Base-by-base conservation (phyloP, 2,888 invertebrate species). In the Habroteleia sp. region DNA sequence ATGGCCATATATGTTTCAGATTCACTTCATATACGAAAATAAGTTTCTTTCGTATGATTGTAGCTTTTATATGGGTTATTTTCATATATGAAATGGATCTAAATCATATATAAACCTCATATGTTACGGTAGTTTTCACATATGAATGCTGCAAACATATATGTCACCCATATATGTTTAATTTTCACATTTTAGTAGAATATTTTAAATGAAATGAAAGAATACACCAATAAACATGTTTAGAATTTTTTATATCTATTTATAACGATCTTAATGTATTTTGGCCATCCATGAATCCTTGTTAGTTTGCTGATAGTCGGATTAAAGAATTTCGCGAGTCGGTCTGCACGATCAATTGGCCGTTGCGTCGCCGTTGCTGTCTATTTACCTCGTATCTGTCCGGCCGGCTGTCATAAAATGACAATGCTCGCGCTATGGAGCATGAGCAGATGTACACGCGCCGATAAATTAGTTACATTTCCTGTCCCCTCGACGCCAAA, bases 401-500 rank as follows among this genome's bases (percentile, higher is more conserved):
- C 48, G 48, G 35, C 29, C 33, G 63, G 48, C 60, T 63, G 75
- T 69, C 68, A 58, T 68, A 68, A 69, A 74, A 75, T 54, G 75
- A 75, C 75, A 75, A 75, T 75, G 71, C 69, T 71, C 60, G 69
- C 62, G 54, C 60, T 62, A 62, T 71, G 62, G 41, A 71, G 65
- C 75, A 56, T 71, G 60, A 71, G 71, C 75, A 75, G 69, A 69
- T 75, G 75, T 69, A 75, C 75, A 69, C 74, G 65, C 60, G 69
- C 69, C 69, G 74, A 75, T 75, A 75, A 71, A 75, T 75, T 75
- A 69, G 75, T 71, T 75, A 75, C 75, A 75, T 71, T 75, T 65
- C 75, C 75, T 66, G 75, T 66, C 75, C 75, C 75, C 69, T 65
- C 63, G 48, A 52, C 52, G 71, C 60, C 60, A 63, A 74, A 75